These are phyloP conservation scores for Mellivora capensis DNA, from an alignment of 2,113 vertebrate genomes.

Conservation along the genomic window DNA sequence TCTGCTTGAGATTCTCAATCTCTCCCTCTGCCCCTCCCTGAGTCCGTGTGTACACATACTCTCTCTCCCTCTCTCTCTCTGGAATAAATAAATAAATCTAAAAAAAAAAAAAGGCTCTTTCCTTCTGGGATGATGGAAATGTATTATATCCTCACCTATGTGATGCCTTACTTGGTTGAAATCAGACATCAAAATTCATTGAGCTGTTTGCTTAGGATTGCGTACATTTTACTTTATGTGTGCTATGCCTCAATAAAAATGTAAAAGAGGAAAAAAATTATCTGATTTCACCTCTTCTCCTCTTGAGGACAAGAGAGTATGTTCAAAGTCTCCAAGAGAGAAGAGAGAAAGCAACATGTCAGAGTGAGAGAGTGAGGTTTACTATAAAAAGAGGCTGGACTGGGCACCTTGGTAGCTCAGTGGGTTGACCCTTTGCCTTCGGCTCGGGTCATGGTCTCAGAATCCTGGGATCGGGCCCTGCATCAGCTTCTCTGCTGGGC, in stretches of 20 bases:
- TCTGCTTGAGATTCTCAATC: not conserved
- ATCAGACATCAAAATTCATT: not conserved
- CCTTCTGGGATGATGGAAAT: not conserved
- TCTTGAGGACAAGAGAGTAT: not conserved
- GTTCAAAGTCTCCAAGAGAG: not conserved
- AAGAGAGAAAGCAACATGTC: not conserved
- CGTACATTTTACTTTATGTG: not conserved
- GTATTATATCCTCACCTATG: not conserved
- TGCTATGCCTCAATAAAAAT: not conserved
- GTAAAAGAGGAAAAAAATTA: not conserved
- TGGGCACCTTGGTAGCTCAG: too few relatives aligned
- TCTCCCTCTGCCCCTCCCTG: not conserved
- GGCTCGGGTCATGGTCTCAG: too few relatives aligned
- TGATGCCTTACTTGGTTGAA: not conserved
- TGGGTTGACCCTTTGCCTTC: too few relatives aligned
- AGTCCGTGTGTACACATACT: fast-evolving
- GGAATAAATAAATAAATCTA: not conserved
- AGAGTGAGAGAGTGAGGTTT: not conserved
- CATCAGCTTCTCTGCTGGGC: too few relatives aligned
- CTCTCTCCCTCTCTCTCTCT: not conserved
- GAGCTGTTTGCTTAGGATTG: not conserved
- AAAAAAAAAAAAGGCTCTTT: not conserved
- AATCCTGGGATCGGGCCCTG: too few relatives aligned
- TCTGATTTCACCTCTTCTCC: not conserved
- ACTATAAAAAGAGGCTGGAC: not conserved